These are phyloP conservation scores for Acanthosepion pharaonis DNA, from an alignment of 2,888 invertebrate genomes.

Conservation along the genomic window DNA sequence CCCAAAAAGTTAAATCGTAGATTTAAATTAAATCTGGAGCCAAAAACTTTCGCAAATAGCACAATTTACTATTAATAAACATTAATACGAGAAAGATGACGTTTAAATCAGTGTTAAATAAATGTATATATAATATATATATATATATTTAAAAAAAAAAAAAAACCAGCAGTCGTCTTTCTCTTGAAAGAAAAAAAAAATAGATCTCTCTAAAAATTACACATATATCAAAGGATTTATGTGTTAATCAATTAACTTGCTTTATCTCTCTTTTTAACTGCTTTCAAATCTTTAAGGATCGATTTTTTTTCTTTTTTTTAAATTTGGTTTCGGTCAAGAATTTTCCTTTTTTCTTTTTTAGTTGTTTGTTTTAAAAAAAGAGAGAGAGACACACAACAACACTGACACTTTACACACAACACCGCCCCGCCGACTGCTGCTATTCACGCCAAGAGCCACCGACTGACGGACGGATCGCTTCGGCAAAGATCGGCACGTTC, in stretches of 20 bases:
- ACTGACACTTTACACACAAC: constrained; percentile 35
- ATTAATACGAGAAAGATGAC: not conserved
- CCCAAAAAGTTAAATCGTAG: not conserved
- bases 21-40: not conserved
- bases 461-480: not conserved
- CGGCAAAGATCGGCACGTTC: not conserved
- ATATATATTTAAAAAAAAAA: not conserved
- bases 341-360: not conserved
- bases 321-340: constrained; percentile 3
- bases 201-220: not conserved
- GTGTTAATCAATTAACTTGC: not conserved
- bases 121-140: too few relatives aligned
- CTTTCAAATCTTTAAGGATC: not conserved
- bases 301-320: too few relatives aligned
- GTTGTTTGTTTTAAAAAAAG: not conserved
- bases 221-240: not conserved
- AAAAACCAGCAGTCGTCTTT: not conserved
- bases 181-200: not conserved
- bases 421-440: constrained; percentile 46
- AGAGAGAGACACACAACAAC: constrained; percentile 35
- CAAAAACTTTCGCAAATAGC: not conserved
- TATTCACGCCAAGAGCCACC: constrained; percentile 33
- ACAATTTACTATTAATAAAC: not conserved
- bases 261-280: not conserved
- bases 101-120: too few relatives aligned